phyloP scores from a whole-genome alignment of 2,888 invertebrate genomes.

The Megamerina dolium region DNA sequence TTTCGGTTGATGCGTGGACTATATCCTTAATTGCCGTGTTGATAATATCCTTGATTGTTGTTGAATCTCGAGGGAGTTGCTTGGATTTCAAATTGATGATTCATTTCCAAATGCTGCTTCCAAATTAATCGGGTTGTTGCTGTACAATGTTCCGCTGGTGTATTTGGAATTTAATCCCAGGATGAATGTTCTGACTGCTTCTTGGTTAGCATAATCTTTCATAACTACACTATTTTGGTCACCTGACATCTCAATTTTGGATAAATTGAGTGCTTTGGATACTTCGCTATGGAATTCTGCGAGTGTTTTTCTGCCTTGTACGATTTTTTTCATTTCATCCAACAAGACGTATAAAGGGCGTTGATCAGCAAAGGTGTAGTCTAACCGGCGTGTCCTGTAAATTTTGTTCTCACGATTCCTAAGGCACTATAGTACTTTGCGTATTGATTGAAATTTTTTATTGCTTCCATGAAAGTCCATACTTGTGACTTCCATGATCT shows the following conservation, averaged over 20 bases:
- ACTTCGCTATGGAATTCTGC: constrained; percentile 11
- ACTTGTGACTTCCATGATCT: constrained; percentile 8
- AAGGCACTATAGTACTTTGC: constrained; percentile 9
- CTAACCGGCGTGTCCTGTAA: constrained; percentile 3
- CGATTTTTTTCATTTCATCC: constrained; percentile 10
- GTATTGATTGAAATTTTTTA: constrained; percentile 3
- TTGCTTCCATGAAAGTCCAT: too few relatives aligned
- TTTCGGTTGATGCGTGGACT: background rate
- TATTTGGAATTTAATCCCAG: constrained; percentile 1
- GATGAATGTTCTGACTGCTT: constrained; percentile 1
- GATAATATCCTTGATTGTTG: background rate
- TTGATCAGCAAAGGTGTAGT: constrained; percentile 3
- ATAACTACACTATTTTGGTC: background rate
- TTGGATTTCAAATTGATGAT: too few relatives aligned
- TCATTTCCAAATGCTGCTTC: too few relatives aligned
- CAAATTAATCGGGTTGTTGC: constrained; percentile 2
- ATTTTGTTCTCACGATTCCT: constrained; percentile 4
- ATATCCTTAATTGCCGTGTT: too few relatives aligned
- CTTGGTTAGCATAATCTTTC: constrained; percentile 2
- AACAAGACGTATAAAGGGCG: constrained; percentile 8
- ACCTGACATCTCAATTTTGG: constrained; percentile 1
- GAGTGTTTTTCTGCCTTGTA: constrained; percentile 6
- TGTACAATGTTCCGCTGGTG: constrained; percentile 1
- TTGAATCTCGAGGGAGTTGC: constrained; percentile 2
- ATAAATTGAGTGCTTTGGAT: constrained; percentile 2